These are phyloP conservation scores for Temnothorax nylanderi DNA, from an alignment of 1,140 invertebrate genomes.

Conservation along the genomic window DNA sequence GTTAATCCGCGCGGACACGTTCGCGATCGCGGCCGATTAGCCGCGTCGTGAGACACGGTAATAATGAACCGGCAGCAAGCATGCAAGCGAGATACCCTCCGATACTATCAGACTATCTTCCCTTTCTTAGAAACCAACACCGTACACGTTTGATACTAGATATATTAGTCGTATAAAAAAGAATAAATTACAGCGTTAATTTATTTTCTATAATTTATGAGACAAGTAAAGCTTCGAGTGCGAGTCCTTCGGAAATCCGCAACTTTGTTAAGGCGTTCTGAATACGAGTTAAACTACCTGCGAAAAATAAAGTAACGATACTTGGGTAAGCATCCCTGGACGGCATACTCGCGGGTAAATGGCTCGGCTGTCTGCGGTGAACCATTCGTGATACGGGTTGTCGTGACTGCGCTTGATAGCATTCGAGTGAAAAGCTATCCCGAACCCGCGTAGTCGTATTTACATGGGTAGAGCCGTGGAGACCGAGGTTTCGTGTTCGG, in stretches of 20 bases:
- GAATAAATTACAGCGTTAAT: no score
- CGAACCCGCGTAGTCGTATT: slow-evolving; percentile 60
- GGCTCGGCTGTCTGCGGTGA: slow-evolving; percentile 67
- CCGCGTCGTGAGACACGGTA: slow-evolving; percentile 52
- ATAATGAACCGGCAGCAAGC: slow-evolving; percentile 19
- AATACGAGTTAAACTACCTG: not conserved
- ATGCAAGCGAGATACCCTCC: slow-evolving; percentile 1
- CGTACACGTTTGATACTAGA: no score
- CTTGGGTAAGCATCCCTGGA: slow-evolving; percentile 36
- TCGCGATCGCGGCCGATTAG: slow-evolving; percentile 68
- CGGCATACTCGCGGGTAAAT: slow-evolving; percentile 59
- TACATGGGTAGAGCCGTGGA: slow-evolving; percentile 31
- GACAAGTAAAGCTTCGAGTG: not conserved
- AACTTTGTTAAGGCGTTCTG: slow-evolving; percentile 7
- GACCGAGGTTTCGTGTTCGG: slow-evolving; percentile 51
- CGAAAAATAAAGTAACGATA: slow-evolving; percentile 41
- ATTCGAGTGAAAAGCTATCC: slow-evolving; percentile 68
- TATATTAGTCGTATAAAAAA: not conserved
- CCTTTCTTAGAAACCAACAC: not conserved
- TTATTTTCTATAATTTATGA: not conserved
- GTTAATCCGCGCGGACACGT: slow-evolving; percentile 69
- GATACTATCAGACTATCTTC: not conserved
- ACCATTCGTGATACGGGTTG: slow-evolving; percentile 68
- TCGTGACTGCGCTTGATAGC: slow-evolving; percentile 65
- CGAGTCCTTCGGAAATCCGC: not conserved